A percentile compares a stretch with the other conserved stretches of the same genome.
Conservation (phyloP, 2,113 vertebrate genomes). For the Spheniscus mendiculus region DNA sequence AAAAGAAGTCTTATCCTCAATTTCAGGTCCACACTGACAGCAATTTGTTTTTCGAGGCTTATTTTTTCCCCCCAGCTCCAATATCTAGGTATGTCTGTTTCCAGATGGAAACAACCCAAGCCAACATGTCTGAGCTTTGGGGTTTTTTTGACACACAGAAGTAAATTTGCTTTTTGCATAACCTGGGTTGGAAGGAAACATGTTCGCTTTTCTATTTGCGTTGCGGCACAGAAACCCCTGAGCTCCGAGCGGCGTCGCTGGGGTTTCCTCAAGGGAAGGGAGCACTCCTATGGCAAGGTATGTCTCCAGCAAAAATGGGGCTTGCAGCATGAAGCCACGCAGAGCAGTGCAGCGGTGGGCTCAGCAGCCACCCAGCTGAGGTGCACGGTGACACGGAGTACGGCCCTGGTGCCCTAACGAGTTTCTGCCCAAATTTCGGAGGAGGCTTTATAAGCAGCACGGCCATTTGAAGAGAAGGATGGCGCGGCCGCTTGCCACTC, state of each 20-base stretch:
- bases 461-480: neutral
- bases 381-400: accelerated
- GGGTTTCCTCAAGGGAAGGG: neutral
- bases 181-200: neutral
- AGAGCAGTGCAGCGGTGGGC: neutral
- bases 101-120: neutral
- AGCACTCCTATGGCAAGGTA: neutral
- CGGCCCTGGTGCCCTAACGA: neutral
- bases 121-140: neutral
- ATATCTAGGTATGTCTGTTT: accelerated
- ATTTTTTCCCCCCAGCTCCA: neutral
- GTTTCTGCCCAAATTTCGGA: neutral
- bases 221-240: neutral
- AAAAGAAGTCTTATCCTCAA: neutral
- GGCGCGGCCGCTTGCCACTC: neutral
- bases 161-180: neutral
- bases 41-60: neutral
- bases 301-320: accelerated
- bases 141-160: neutral
- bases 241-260: accelerated
- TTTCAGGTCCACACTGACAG: neutral
- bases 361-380: too few relatives aligned
- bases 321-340: neutral
- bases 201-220: neutral
- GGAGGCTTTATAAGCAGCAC: neutral